Evolutionary conservation across 2,797 vertebrate species (phyloP).

Genomic region (Acanthiza pusilla): DNA sequence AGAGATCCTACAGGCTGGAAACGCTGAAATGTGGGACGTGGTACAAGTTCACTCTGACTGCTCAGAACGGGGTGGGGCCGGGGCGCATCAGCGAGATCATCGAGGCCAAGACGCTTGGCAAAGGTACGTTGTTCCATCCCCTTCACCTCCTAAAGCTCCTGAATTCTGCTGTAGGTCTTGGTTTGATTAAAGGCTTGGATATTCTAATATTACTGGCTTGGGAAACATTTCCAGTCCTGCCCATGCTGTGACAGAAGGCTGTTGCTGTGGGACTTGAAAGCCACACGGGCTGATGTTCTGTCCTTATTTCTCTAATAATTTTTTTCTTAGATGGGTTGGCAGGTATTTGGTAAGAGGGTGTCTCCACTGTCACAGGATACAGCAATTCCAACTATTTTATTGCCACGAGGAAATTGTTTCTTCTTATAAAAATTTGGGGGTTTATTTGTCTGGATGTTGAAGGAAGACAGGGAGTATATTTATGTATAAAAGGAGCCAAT

Average conservation of each 20-base stretch:
- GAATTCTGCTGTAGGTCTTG: neutral
- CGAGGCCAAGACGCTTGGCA: slow-evolving; percentile 96
- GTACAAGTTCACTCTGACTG: slow-evolving; percentile 98
- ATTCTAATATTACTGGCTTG: neutral
- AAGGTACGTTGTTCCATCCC: slow-evolving; percentile 76
- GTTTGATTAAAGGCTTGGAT: neutral
- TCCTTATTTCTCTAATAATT: neutral
- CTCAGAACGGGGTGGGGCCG: slow-evolving; percentile 95
- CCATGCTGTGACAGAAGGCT: neutral
- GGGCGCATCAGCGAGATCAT: slow-evolving; percentile 99
- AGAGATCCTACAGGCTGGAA: slow-evolving; percentile 93
- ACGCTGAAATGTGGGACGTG: slow-evolving; percentile 96
- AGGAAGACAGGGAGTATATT: neutral
- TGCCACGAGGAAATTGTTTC: neutral
- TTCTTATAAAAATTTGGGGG: neutral
- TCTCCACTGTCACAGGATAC: neutral
- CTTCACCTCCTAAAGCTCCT: neutral
- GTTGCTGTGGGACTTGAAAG: rapidly evolving
- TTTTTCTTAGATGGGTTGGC: neutral
- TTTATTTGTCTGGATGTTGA: neutral
- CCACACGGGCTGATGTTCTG: neutral
- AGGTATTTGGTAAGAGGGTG: neutral
- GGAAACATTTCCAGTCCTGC: neutral
- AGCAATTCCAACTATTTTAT: neutral
- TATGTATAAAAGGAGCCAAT: neutral